Evolutionary conservation across 2,888 invertebrate species (phyloP).

Genomic region (Antheraea assamensis): DNA sequence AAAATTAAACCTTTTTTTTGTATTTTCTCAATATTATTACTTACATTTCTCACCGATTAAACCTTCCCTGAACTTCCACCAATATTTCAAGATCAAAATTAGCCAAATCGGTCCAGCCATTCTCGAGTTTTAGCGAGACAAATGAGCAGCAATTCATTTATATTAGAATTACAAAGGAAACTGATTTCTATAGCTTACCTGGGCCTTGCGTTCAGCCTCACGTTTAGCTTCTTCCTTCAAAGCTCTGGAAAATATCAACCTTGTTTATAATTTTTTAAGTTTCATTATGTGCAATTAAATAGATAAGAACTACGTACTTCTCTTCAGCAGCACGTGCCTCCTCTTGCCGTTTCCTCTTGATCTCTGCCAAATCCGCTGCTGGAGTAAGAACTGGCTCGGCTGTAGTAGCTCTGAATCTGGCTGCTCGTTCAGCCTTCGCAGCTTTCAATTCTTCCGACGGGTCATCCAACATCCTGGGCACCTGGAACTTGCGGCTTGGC

Average conservation of each 20-base stretch:
- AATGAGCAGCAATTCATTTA: no score
- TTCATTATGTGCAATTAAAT: background rate
- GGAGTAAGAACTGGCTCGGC: slow-evolving; percentile 71
- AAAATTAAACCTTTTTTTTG: no score
- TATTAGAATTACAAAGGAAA: background rate
- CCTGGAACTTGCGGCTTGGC: slow-evolving; percentile 86
- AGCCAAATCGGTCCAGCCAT: no score
- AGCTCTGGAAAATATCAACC: slow-evolving; percentile 57
- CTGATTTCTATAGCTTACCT: slow-evolving; percentile 47
- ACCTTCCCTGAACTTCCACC: no score
- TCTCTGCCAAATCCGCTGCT: slow-evolving; percentile 79
- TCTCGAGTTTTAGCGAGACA: no score
- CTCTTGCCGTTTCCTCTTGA: slow-evolving; percentile 82
- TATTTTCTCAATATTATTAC: no score
- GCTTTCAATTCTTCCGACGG: slow-evolving; percentile 83
- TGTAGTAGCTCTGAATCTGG: slow-evolving; percentile 81
- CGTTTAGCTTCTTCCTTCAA: slow-evolving; percentile 80
- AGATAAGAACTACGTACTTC: slow-evolving; percentile 62
- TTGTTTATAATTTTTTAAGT: slow-evolving; percentile 1
- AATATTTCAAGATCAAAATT: no score
- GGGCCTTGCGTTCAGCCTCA: slow-evolving; percentile 74
- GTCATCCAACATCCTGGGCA: slow-evolving; percentile 81
- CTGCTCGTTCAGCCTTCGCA: slow-evolving; percentile 83
- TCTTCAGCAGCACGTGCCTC: slow-evolving; percentile 85
- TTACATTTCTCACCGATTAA: no score